phyloP scores from a whole-genome alignment of 92 coral and sea anemone species.

The Parazoanthus darwini region DNA sequence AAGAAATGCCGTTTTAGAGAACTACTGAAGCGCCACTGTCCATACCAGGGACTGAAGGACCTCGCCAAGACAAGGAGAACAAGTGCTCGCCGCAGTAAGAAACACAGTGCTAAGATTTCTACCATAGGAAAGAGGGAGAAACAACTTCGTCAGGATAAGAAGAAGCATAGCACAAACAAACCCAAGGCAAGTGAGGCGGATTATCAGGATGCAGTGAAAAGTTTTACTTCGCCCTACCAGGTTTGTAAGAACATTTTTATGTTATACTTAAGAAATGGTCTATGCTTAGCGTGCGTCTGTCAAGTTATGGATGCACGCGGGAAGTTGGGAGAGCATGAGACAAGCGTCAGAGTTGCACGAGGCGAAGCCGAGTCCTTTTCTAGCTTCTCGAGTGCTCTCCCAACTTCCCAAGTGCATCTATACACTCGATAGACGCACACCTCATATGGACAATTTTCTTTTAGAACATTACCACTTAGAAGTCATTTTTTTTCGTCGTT shows the following conservation, averaged over 20 bases:
- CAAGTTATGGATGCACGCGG: too few species aligned
- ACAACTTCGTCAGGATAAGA: neutral
- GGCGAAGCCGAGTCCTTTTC: too few species aligned
- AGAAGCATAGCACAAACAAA: neutral
- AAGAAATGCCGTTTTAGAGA: conserved; percentile 57
- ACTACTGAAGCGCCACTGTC: conserved; percentile 65
- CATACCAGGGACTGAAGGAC: neutral
- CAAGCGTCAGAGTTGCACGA: too few species aligned
- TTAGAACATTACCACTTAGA: too few species aligned
- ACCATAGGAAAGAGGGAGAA: neutral
- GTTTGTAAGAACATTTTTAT: conserved; percentile 1
- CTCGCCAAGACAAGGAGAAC: neutral
- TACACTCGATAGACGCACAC: too few species aligned
- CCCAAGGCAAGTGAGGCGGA: neutral
- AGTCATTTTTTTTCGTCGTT: too few species aligned
- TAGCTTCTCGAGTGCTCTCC: too few species aligned
- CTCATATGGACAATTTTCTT: too few species aligned
- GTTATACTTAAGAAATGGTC: too few species aligned
- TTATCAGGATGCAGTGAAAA: conserved; percentile 8
- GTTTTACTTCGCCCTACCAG: conserved; percentile 8
- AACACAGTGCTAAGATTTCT: neutral
- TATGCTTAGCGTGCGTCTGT: too few species aligned
- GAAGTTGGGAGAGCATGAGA: too few species aligned
- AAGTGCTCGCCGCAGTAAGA: neutral
- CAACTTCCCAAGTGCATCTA: too few species aligned